Percentiles rank a stretch among this genome's conserved stretches.
phyloP scores from a whole-genome alignment of 2,888 invertebrate genomes.

The Coelopa pilipes region DNA sequence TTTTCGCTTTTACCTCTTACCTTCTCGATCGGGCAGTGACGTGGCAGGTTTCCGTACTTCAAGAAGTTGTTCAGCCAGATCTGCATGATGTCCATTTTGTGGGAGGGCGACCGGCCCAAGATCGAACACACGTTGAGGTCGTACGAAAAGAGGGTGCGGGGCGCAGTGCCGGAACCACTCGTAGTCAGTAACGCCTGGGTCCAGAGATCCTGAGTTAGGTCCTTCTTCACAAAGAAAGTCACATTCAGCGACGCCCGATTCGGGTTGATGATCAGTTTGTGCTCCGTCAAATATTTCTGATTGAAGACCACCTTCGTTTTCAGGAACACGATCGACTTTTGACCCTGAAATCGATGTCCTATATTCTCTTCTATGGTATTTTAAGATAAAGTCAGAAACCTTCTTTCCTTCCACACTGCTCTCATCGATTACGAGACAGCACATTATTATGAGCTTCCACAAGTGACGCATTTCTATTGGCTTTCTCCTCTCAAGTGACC shows the following conservation, averaged over 20 bases:
- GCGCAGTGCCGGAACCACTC: conserved; percentile 17
- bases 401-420: no score
- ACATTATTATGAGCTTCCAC: no score
- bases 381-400: no score
- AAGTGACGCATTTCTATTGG: no score
- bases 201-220: neutral
- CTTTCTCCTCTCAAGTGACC: no score
- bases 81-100: conserved; percentile 45
- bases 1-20: no score
- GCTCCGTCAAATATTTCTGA: neutral
- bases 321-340: no score
- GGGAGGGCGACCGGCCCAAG: conserved; percentile 31
- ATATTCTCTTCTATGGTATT: no score
- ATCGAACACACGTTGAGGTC: conserved; percentile 50
- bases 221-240: neutral
- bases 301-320: neutral
- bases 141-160: conserved; percentile 49
- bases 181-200: no score
- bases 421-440: no score
- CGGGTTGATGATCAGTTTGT: neutral
- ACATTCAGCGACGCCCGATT: neutral
- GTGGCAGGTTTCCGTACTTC: conserved; percentile 48
- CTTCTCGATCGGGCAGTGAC: conserved; percentile 47
- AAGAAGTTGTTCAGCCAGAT: conserved; percentile 46
- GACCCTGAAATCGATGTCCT: no score